Base-by-base conservation (phyloP, 2,113 vertebrate genomes). In the Gobiocypris rarus region DNA sequence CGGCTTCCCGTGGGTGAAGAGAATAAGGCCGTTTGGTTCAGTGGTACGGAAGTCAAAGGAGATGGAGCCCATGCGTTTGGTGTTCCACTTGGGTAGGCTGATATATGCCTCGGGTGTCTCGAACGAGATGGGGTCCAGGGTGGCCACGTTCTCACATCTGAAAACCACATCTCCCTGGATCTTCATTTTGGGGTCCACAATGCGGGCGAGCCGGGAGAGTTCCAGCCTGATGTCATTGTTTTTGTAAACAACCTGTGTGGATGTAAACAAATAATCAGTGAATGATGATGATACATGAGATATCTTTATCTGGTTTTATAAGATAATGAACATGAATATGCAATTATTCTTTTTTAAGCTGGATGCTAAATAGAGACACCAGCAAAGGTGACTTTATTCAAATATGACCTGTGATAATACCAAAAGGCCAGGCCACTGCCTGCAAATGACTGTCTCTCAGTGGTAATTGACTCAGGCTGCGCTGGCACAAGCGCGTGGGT, bases 221-320 rank as follows among this genome's bases (percentile, higher is more conserved):
- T 99, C 98, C 69, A 99, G 94, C 76, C 98, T 95, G 90, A 99
- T 99, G 93, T 99, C 98, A 0, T 99, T 99, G 95, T 99, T 99
- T 92, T 99, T 99, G 92, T 99, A 99, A 89, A 99, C 96, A 89
- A 99, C 97, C 98, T 99, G 93, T 84, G 86, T 88, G 76, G 34
- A 59, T 26, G 28, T 41, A 75, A 31, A 45, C 9, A 78, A 73
- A 75, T 15, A 43, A 75, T 86, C 41, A 81, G 19, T 24, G 26
- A 61, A 9, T n/a, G 43, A 77, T 10, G 28, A 15, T 78, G 28
- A 61, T 54, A 6, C 6, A 14, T 19, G 8, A 22, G 26, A 19
- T 65, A 61, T 61, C 34, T 78, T 61, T 78, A 61, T 78, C 56
- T 78, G 76, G 56, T n/a, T 26, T 78, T 61, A 3, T 4, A 61